Base-by-base conservation (phyloP, 2,113 vertebrate species). In the Ctenodactylus gundi region DNA sequence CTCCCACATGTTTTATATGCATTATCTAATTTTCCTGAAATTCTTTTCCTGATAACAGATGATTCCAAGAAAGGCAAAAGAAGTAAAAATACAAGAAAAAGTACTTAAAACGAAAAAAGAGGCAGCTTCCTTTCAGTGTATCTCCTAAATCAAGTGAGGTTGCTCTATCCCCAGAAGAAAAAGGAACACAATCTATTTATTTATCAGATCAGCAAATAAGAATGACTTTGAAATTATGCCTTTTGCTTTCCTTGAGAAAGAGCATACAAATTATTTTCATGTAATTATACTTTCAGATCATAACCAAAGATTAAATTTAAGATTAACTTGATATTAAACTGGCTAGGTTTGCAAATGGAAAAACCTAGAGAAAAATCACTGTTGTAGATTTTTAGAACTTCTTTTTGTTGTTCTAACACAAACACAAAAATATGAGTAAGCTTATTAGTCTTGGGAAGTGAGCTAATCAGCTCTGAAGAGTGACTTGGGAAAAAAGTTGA, bases 21-120 rank as follows among this genome's bases (percentile, higher is more conserved):
- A 46, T 75, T 58, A 65, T 80, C 10, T 83, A 87, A 89, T 72
- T 95, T 85, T 14, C 20, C 65, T 88, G 34, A 68, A 89, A 67
- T 68, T 44, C 3, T 75, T n/a, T n/a, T n/a, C n/a, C n/a, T 75
- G 65, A 57, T 58, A 70, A 51, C 25, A 18, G 88, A 27, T 73
- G 44, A 75, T 87, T 93, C 36, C 86, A 34, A 39, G 77, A 44
- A 64, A 91, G 34, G 11, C 60, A 83, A 75, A 68, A 70, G 1
- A 64, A 10, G 11, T 51, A 72, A 39, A 15, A 67, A 60, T 9
- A 60, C 13, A 68, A 84, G 53, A 10, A 65, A 85, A 87, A 75
- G 13, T 41, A 64, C 7, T 82, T n/a, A 10, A 58, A 34, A 85
- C 55, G 2, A 29, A 3, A 53, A 58, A 78, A n/a, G 29, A 41